These are phyloP conservation scores for Caenorhabditis sulstoni DNA, from an alignment of 2,888 invertebrate species.

Conservation along the genomic window DNA sequence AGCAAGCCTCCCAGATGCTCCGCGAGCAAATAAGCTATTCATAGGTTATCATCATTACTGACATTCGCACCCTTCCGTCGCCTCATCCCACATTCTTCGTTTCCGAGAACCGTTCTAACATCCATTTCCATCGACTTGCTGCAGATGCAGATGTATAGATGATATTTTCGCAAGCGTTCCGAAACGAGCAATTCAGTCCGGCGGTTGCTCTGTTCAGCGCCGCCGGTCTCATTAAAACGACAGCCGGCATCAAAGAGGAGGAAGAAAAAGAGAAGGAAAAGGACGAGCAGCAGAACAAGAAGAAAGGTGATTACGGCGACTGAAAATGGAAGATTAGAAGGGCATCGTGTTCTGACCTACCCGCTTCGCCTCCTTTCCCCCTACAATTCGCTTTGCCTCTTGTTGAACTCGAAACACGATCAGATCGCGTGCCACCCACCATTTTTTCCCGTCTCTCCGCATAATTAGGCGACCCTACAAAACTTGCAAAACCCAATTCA, in stretches of 20 bases:
- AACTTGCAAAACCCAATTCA: neutral
- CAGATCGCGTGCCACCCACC: slow-evolving; percentile 2
- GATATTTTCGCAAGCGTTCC: slow-evolving; percentile 79
- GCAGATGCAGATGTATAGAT: slow-evolving; percentile 59
- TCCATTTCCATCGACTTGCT: slow-evolving; percentile 1
- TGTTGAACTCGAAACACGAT: neutral
- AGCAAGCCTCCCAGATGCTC: no score
- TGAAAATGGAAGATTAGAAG: slow-evolving; percentile 42
- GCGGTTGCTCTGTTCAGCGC: slow-evolving; percentile 78
- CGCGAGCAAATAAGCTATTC: slow-evolving; percentile 11
- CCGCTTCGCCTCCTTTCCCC: slow-evolving; percentile 14
- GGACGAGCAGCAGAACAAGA: slow-evolving; percentile 44
- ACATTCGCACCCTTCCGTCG: neutral
- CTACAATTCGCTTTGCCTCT: slow-evolving; percentile 1
- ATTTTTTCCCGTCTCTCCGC: neutral
- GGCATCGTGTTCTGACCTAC: slow-evolving; percentile 9
- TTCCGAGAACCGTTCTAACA: slow-evolving; percentile 22
- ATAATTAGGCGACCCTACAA: no score
- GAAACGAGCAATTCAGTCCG: slow-evolving; percentile 77
- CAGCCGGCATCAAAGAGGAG: slow-evolving; percentile 74
- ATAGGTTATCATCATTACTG: slow-evolving; percentile 32
- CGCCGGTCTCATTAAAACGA: slow-evolving; percentile 76
- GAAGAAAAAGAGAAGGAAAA: slow-evolving; percentile 54
- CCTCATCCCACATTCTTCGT: neutral
- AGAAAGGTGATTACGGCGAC: slow-evolving; percentile 46